Percentiles rank a stretch among this genome's conserved stretches.
phyloP scores from a whole-genome alignment of 2,797 vertebrate species.

The Emydoidea blandingii region DNA sequence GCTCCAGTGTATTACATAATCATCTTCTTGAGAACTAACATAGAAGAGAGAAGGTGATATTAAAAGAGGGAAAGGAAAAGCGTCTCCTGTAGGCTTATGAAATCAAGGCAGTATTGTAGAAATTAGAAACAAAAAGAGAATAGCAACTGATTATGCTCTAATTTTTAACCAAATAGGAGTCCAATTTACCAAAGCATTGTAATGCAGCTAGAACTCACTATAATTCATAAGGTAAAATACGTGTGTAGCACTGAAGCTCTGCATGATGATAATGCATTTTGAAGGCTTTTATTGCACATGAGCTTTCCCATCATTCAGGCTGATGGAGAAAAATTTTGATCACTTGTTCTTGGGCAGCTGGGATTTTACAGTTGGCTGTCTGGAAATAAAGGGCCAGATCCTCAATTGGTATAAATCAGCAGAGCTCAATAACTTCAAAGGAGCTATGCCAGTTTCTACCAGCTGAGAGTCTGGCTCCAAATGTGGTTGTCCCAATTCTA shows the following conservation, averaged over 20 bases:
- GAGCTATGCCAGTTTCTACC: not conserved
- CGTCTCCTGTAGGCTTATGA: slow-evolving; percentile 47
- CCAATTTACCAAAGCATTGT: slow-evolving; percentile 56
- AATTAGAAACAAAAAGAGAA: slow-evolving; percentile 56
- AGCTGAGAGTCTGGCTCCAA: not conserved
- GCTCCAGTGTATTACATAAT: slow-evolving; percentile 52
- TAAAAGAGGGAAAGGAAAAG: slow-evolving; percentile 52
- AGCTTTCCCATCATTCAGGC: slow-evolving; percentile 28
- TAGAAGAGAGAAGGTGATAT: slow-evolving; percentile 64
- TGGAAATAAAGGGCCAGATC: not conserved
- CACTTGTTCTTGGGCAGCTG: not conserved
- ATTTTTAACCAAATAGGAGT: slow-evolving; percentile 10
- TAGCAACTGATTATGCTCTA: slow-evolving; percentile 50
- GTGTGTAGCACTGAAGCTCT: not conserved
- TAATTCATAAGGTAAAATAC: slow-evolving; percentile 46
- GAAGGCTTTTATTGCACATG: slow-evolving; percentile 59
- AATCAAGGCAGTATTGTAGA: slow-evolving; percentile 65
- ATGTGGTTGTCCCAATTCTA: not conserved
- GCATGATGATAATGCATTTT: slow-evolving; percentile 59
- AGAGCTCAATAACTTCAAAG: not conserved
- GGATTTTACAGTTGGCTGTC: not conserved
- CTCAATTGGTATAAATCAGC: not conserved
- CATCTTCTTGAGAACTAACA: slow-evolving; percentile 43
- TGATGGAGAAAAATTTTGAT: not conserved
- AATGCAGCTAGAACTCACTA: slow-evolving; percentile 51